Base-by-base conservation (phyloP, 2,113 vertebrate species). In the Glaucomys volans region DNA sequence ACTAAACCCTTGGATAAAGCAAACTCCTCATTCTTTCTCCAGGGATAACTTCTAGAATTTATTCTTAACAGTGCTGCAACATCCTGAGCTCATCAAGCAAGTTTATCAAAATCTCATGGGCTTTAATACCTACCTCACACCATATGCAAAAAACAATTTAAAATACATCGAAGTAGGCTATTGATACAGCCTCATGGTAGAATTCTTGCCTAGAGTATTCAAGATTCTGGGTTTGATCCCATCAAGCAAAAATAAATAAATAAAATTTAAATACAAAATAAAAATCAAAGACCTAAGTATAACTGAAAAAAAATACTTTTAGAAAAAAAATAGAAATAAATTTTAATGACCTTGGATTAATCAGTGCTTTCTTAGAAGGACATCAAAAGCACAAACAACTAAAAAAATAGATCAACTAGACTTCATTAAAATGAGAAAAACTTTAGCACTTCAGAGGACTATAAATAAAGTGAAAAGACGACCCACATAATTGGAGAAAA, bases 341-440 rank as follows among this genome's bases (percentile, higher is more conserved):
- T 30, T 9, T 42, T 37, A n/a, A 52, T 54, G 5, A 74, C 3
- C 44, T 64, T 57, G 42, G 64, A 80, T 44, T 79, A 90, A 32
- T 57, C 7, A 80, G 47, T 40, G 2, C 3, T 90, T 85, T 86
- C 47, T 90, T 75, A 75, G 28, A 67, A 24, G 30, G 30, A 75
- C 13, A 72, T 4, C 47, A 59, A 52, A 75, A 81, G 14, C 18
- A 59, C 6, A 91, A 47, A 10, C 40, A 35, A 74, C 13, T 62
- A 40, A 59, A 81, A 67, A 85, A 85, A 66, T 6, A 66, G 42
- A 35, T 66, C 72, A 84, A 57, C 26, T 47, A 54, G n/a, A 47
- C 24, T 83, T 67, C 12, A 94, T 76, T 14, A 81, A 90, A 90
- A 86, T 47, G 26, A 64, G 83, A 59, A 72, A 93, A 47, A 44